A percentile compares a stretch with the other conserved stretches of the same genome.
These are phyloP conservation scores for Drosophila nasuta DNA, from an alignment of 1,140 invertebrate species.

Conservation along the genomic window DNA sequence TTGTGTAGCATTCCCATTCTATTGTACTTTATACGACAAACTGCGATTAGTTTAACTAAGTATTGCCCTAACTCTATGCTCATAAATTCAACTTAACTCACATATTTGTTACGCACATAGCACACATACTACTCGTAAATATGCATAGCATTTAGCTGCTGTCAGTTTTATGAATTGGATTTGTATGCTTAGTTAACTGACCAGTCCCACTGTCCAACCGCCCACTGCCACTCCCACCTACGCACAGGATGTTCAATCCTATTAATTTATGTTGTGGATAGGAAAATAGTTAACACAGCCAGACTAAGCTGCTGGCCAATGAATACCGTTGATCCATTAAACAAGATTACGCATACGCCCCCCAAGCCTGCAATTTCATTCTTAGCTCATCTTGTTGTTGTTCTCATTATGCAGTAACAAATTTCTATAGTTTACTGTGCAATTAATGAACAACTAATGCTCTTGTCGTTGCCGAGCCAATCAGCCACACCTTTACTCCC, in stretches of 20 bases:
- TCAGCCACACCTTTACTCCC: neutral
- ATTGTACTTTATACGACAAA: neutral
- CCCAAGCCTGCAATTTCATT: neutral
- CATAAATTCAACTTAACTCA: conserved; percentile 48
- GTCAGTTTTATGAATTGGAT: conserved; percentile 55
- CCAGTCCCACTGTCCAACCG: conserved; percentile 12
- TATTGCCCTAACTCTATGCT: conserved; percentile 6
- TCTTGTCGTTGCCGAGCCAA: conserved; percentile 41
- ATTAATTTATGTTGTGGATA: conserved; percentile 64
- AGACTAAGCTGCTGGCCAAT: conserved; percentile 37
- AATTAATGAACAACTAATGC: conserved; percentile 73
- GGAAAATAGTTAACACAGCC: conserved; percentile 50
- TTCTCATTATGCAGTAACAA: conserved; percentile 36
- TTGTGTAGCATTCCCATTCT: neutral
- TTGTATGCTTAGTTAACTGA: conserved; percentile 47
- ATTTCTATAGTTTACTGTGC: conserved; percentile 48
- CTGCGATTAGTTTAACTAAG: conserved; percentile 13
- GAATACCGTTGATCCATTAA: conserved; percentile 56
- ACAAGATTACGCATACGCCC: conserved; percentile 68
- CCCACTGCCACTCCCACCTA: neutral
- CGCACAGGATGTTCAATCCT: conserved; percentile 26
- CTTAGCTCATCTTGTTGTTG: conserved; percentile 20
- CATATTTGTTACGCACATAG: neutral
- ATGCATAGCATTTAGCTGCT: conserved; percentile 47
- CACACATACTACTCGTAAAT: conserved; percentile 50